Percentiles rank a stretch among this genome's conserved stretches.
These are phyloP conservation scores for Argyresthia goedartella DNA, from an alignment of 2,888 invertebrate species.

Conservation along the genomic window DNA sequence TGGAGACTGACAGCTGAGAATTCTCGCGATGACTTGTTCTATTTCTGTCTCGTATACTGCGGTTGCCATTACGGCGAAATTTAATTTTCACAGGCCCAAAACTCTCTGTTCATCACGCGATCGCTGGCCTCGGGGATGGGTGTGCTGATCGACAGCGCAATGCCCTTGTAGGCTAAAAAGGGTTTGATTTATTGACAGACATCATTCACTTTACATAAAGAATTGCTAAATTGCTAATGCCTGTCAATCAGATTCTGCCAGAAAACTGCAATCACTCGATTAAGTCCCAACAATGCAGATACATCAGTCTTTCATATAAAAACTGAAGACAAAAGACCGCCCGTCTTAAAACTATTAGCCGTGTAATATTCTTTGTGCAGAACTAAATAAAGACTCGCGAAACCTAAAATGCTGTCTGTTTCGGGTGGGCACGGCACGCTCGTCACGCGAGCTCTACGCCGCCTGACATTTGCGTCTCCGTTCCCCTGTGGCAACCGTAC, in stretches of 20 bases:
- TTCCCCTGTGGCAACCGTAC: constrained; percentile 8
- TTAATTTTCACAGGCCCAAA: constrained; percentile 7
- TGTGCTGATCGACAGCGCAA: too few species aligned
- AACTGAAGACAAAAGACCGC: too few species aligned
- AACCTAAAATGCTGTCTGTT: constrained; percentile 38
- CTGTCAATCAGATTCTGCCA: too few species aligned
- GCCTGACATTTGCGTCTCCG: background rate
- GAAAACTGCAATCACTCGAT: too few species aligned
- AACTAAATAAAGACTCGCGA: constrained; percentile 29
- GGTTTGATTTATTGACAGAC: too few species aligned
- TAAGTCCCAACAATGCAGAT: too few species aligned
- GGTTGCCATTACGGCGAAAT: constrained; percentile 2
- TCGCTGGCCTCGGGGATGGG: background rate
- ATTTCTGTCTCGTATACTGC: background rate
- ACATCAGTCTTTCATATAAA: too few species aligned
- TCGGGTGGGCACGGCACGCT: constrained; percentile 50
- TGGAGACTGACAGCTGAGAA: constrained; percentile 17
- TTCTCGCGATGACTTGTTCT: constrained; percentile 1
- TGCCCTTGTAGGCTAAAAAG: too few species aligned
- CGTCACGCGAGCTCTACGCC: constrained; percentile 47
- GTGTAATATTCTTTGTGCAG: constrained; percentile 38
- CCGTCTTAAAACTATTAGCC: constrained; percentile 15
- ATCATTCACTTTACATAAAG: too few species aligned
- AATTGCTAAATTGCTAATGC: too few species aligned
- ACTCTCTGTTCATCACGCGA: constrained; percentile 4